These are phyloP conservation scores for Eupleurogrammus muticus DNA, from an alignment of 2,797 vertebrate species.

Conservation along the genomic window DNA sequence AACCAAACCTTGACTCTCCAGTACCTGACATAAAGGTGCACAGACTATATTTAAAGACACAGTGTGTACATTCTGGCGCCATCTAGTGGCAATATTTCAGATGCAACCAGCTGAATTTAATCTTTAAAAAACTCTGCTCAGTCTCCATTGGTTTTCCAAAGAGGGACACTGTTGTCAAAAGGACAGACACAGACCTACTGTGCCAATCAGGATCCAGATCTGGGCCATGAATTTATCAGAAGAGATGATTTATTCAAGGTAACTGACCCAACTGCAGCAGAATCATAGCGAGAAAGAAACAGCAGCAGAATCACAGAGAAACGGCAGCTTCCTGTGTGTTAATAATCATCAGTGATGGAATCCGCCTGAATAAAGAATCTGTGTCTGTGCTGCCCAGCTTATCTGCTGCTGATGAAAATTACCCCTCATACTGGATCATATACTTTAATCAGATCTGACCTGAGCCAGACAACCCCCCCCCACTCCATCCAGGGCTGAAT, in stretches of 20 bases:
- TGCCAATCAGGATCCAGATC: not conserved
- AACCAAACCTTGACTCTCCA: too few relatives aligned
- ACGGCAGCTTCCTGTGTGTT: constrained; percentile 18
- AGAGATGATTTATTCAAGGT: not conserved
- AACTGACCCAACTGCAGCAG: not conserved
- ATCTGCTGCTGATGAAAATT: constrained; percentile 74
- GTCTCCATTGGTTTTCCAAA: too few relatives aligned
- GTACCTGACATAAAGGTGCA: not conserved
- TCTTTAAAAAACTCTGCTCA: too few relatives aligned
- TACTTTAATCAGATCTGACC: constrained; percentile 76
- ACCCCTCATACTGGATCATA: constrained; percentile 59
- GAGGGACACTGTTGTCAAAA: too few relatives aligned
- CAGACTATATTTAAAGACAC: not conserved
- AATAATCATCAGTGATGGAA: constrained; percentile 70
- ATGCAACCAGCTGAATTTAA: too few relatives aligned
- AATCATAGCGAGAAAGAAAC: not conserved
- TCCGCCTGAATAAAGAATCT: constrained; percentile 64
- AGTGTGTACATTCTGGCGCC: too few relatives aligned
- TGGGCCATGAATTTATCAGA: not conserved
- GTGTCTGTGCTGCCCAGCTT: constrained; percentile 55
- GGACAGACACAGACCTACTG: too few relatives aligned
- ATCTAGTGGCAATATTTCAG: too few relatives aligned
- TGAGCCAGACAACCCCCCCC: constrained; percentile 47
- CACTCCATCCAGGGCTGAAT: constrained; percentile 39
- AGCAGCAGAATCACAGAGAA: not conserved